These are phyloP conservation scores for Fratercula arctica DNA, from an alignment of 2,797 vertebrate genomes.

Conservation along the genomic window DNA sequence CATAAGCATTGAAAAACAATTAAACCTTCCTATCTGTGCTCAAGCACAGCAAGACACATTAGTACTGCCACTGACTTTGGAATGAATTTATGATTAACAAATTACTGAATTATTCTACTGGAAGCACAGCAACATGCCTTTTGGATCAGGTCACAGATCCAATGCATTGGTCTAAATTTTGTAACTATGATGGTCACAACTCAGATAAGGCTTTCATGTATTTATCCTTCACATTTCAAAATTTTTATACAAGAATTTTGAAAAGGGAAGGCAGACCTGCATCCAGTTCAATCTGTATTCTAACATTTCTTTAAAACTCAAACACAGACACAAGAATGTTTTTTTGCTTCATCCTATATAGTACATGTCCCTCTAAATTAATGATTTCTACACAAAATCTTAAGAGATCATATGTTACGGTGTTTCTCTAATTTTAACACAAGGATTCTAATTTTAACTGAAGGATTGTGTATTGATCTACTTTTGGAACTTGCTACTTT, in stretches of 20 bases:
- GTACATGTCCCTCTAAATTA: neutral
- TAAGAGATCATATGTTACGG: neutral
- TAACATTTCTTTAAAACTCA: neutral
- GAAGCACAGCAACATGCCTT: neutral
- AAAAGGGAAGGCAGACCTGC: neutral
- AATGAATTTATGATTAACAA: neutral
- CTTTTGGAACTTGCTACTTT: neutral
- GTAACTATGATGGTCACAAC: neutral
- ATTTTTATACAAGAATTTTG: neutral
- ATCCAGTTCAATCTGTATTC: neutral
- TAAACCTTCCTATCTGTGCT: neutral
- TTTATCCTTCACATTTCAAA: neutral
- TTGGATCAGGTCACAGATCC: neutral
- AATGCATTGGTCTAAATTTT: neutral
- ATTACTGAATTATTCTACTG: neutral
- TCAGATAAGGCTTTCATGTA: neutral
- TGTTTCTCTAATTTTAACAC: neutral
- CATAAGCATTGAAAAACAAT: neutral
- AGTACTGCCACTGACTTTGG: neutral
- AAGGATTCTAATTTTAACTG: neutral
- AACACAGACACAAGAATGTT: neutral
- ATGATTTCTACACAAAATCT: neutral
- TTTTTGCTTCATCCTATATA: neutral
- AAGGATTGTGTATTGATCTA: neutral
- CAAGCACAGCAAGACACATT: neutral